These are phyloP conservation scores for Nothura maculosa DNA, from an alignment of 2,797 vertebrate genomes.

Conservation along the genomic window DNA sequence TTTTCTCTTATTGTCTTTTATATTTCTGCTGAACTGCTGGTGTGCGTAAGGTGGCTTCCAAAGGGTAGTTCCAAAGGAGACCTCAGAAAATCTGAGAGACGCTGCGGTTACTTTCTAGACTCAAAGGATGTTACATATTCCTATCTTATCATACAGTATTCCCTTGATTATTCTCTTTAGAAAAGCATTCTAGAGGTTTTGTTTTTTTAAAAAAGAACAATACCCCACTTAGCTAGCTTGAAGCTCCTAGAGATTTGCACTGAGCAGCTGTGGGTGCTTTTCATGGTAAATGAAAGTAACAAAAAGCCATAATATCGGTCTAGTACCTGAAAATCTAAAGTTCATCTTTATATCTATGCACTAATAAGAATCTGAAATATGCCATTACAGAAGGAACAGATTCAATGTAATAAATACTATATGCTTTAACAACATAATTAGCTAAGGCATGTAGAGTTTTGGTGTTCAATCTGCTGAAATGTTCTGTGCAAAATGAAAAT, in stretches of 20 bases:
- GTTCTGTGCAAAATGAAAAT: background rate
- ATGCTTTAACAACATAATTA: background rate
- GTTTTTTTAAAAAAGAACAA: too few species aligned
- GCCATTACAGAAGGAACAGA: background rate
- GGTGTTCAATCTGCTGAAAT: background rate
- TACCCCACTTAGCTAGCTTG: accelerated
- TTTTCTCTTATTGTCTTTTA: background rate
- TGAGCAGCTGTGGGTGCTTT: background rate
- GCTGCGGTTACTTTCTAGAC: background rate
- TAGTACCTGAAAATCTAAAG: background rate
- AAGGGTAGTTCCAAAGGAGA: background rate
- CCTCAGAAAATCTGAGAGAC: background rate
- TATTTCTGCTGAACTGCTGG: background rate
- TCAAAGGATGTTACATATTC: background rate
- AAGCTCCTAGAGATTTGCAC: background rate
- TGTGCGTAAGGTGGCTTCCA: background rate
- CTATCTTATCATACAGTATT: background rate
- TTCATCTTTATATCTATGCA: background rate
- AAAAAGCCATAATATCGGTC: background rate
- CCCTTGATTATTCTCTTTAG: background rate
- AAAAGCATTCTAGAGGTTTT: background rate
- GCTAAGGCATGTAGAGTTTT: background rate
- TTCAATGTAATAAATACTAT: accelerated
- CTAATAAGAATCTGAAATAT: background rate
- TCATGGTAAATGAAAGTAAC: background rate